Evolutionary conservation across 1,140 invertebrate species (phyloP), one percentile per base, ranked within the genome.

Genomic region (Macrocentrus cingulum): DNA sequence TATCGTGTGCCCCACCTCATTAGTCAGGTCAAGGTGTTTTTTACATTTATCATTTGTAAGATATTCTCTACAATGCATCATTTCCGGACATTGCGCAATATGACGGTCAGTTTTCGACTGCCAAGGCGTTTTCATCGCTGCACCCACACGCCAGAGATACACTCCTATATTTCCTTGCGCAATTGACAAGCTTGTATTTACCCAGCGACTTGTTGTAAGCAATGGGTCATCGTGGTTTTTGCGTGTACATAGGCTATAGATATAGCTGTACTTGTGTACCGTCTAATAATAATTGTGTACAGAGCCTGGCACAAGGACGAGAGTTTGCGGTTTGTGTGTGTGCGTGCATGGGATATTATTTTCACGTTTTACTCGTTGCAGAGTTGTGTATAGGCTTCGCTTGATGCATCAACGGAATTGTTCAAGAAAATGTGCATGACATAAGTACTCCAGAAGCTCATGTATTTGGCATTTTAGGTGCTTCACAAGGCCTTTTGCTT

Each of bases 251-350:
- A 39, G 15, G 15, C 7, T 39, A n/a, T n/a, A n/a, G n/a, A n/a
- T n/a, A n/a, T n/a, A 4, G 7, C 36, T n/a, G 36, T 39, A 13
- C 18, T 5, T 56, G 37, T 36, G 48, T 56, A 29, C 25, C 42
- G 25, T 19, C 29, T 56, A 56, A 56, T 56, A 56, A 56, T 56
- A 46, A 56, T 56, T 34, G 46, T 59, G 61, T 56, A 63, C 53
- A 57, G 52, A 16, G 19, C 15, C 46, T 59, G 42, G 37, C 29
- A 46, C 63, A 68, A 68, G 66, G 63, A 65, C 65, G 54, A 56
- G 46, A n/a, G n/a, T n/a, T n/a, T n/a, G n/a, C n/a, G n/a, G n/a
- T n/a, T n/a, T n/a, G n/a, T n/a, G n/a, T n/a, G n/a, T n/a, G n/a
- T n/a, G n/a, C n/a, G n/a, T n/a, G n/a, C n/a, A n/a, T n/a, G n/a